These are phyloP conservation scores for Cryptomyrus ogoouensis DNA, from an alignment of 2,113 vertebrate genomes.

Conservation along the genomic window DNA sequence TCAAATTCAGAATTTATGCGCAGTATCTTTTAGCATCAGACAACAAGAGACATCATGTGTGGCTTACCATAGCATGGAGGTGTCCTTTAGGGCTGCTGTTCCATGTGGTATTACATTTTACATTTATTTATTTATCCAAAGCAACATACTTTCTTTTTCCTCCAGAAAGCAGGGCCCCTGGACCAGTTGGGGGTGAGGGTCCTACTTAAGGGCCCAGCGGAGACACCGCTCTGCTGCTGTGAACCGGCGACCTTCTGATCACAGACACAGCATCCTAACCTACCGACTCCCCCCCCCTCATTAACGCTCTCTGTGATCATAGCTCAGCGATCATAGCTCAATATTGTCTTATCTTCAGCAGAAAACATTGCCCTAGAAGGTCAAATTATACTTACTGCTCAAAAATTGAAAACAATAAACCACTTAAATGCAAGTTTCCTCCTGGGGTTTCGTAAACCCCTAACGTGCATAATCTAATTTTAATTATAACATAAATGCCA, in stretches of 20 bases:
- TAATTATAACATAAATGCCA: neutral
- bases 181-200: neutral
- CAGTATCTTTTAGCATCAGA: neutral
- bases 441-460: neutral
- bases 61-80: neutral
- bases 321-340: neutral
- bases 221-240: neutral
- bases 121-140: neutral
- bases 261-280: neutral
- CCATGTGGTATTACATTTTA: neutral
- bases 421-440: neutral
- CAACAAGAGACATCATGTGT: neutral
- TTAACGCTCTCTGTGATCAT: neutral
- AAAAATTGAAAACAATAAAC: neutral
- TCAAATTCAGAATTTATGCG: neutral
- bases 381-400: neutral
- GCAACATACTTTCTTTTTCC: neutral
- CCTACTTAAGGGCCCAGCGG: neutral
- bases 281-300: neutral
- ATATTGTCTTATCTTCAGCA: neutral
- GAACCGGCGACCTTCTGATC: neutral
- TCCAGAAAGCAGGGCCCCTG: neutral
- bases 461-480: neutral
- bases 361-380: neutral
- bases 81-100: neutral